Evolutionary conservation across 2,797 vertebrate species (phyloP).

Genomic region (Toxotes lorentzi): DNA sequence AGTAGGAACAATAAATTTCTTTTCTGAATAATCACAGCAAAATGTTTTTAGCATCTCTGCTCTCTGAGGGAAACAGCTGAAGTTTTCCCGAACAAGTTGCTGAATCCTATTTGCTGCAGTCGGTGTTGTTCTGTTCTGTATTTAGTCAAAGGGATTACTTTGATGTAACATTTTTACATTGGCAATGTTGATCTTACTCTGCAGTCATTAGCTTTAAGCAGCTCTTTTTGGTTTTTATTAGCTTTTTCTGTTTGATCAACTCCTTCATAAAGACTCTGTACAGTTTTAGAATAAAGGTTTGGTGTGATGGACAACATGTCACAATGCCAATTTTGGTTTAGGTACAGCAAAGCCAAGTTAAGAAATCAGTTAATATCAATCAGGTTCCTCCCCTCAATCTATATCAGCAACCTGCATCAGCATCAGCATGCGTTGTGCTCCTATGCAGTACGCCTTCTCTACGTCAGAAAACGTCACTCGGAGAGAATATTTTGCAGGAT

Average conservation of each 20-base stretch:
- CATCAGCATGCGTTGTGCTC: background rate
- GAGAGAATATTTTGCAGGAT: background rate
- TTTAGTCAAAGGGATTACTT: constrained; percentile 1
- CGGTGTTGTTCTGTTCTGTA: background rate
- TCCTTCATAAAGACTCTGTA: background rate
- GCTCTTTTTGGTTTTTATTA: background rate
- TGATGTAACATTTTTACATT: background rate
- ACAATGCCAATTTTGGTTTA: background rate
- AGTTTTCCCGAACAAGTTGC: background rate
- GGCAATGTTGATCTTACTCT: constrained; percentile 1
- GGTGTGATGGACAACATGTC: background rate
- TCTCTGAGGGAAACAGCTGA: background rate
- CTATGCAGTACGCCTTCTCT: background rate
- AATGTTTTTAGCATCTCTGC: background rate
- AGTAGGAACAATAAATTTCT: background rate
- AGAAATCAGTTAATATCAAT: background rate
- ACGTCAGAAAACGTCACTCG: background rate
- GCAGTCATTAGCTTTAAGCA: background rate
- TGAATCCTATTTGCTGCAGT: constrained; percentile 2
- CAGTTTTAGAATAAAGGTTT: constrained; percentile 3
- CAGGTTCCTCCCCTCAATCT: background rate
- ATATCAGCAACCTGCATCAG: background rate
- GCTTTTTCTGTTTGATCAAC: background rate
- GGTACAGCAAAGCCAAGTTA: background rate
- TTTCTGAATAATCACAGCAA: background rate